Percentiles rank a stretch among this genome's conserved stretches.
phyloP scores from a whole-genome alignment of 1,140 invertebrate species.

The Musca domestica region DNA sequence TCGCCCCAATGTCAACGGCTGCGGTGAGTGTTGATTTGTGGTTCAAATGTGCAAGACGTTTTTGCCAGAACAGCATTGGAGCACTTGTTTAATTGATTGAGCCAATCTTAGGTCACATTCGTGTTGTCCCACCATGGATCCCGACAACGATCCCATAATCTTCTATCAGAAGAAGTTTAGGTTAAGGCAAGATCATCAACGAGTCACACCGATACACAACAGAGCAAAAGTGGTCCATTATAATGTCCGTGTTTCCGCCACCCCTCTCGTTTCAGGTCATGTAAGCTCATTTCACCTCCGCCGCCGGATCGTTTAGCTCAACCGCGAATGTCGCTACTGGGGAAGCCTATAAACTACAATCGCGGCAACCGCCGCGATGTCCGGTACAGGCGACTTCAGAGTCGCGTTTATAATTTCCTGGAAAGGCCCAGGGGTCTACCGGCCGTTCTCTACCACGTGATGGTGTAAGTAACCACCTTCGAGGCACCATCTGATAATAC shows the following conservation, averaged over 20 bases:
- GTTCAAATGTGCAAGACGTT: constrained; percentile 17
- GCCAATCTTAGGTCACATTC: neutral
- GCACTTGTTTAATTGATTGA: neutral
- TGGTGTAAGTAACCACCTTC: constrained; percentile 79
- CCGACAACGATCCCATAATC: constrained; percentile 24
- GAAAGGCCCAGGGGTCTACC: constrained; percentile 83
- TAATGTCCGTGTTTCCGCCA: neutral
- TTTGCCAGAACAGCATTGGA: neutral
- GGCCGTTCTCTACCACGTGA: constrained; percentile 85
- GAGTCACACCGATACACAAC: no score
- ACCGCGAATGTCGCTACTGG: constrained; percentile 85
- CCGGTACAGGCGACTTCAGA: constrained; percentile 83
- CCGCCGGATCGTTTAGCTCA: constrained; percentile 66
- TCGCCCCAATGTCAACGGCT: neutral
- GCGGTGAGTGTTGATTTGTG: constrained; percentile 9
- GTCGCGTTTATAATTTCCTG: constrained; percentile 90
- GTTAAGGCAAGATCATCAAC: constrained; percentile 5
- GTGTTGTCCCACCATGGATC: constrained; percentile 18
- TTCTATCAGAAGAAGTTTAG: constrained; percentile 28
- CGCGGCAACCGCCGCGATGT: constrained; percentile 82
- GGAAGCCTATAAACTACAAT: constrained; percentile 82
- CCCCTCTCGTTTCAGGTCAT: constrained; percentile 46
- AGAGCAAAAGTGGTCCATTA: neutral
- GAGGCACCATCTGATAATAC: neutral
- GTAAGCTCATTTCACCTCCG: constrained; percentile 49